Base-by-base conservation (phyloP, 2,888 invertebrate species). In the Platycnemis pennipes region DNA sequence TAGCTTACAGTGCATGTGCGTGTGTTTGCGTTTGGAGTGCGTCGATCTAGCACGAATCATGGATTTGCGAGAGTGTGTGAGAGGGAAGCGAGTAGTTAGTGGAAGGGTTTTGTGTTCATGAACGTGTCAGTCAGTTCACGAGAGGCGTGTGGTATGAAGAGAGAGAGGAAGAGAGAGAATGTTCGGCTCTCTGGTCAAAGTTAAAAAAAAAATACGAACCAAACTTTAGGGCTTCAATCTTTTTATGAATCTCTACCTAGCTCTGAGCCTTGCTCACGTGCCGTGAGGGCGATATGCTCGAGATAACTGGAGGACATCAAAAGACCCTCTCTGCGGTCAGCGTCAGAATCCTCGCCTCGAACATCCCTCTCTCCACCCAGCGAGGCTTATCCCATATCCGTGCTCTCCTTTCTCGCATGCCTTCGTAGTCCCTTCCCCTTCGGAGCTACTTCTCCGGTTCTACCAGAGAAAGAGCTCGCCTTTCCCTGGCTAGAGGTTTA, bases 291-390 rank as follows among this genome's bases (percentile, higher is more conserved):
- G 87, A 87, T 44, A 87, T 56, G 42, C 89, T 89, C 44, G 89
- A 42, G 89, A 46, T 37, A 53, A 42, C 37, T 37, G 42, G 53
- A 56, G 42, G 53, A 56, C 89, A 56, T 89, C 89, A 87, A 87
- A 87, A 89, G 56, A 37, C 56, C 46, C 89, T 56, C 88, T 88
- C 89, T 89, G 56, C 56, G 89, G 89, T 42, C 53, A 42, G 89
- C 89, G 56, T 53, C 56, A 26, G 89, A 56, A 37, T 56, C 89
- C 53, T 42, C n/a, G 63, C 56, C 46, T 56, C 56, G 42, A 7
- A 7, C 16, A 22, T 1, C 37, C 89, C 89, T 0, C 37, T 42
- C 44, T 3, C 42, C 42, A 26, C 26, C 46, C 87, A 2, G 16
- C 45, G 45, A 8, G 44, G 37, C 1, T 26, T 87, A 26, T 87